A percentile compares a stretch with the other conserved stretches of the same genome.
Evolutionary conservation across 2,888 invertebrate genomes (phyloP).

Genomic region (Heliconius ismenius): DNA sequence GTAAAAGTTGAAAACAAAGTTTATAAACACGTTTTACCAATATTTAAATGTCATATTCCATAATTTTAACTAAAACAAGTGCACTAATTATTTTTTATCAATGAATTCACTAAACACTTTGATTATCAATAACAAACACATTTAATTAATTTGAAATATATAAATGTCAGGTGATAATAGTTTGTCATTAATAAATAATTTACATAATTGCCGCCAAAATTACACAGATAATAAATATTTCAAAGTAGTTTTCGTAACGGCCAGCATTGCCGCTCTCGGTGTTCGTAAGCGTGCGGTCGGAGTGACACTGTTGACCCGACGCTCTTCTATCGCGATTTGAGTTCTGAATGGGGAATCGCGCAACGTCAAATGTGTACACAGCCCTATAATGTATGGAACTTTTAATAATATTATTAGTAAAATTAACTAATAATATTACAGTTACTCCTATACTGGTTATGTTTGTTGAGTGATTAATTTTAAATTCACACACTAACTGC

Average conservation of each 20-base stretch:
- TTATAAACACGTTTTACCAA: background rate
- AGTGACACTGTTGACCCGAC: constrained; percentile 44
- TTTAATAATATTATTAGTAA: background rate
- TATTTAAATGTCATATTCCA: constrained; percentile 2
- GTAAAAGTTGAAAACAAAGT: constrained; percentile 2
- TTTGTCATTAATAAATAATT: background rate
- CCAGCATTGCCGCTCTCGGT: constrained; percentile 34
- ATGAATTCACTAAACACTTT: constrained; percentile 11
- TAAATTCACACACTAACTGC: background rate
- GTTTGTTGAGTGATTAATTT: background rate
- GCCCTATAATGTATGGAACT: background rate
- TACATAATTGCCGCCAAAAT: constrained; percentile 7
- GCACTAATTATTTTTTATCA: background rate
- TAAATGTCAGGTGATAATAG: background rate
- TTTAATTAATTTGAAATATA: background rate
- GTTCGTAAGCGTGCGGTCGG: constrained; percentile 38
- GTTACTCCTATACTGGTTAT: background rate
- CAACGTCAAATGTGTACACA: constrained; percentile 32
- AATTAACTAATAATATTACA: background rate
- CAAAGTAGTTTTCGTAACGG: constrained; percentile 10
- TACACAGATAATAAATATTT: constrained; percentile 26
- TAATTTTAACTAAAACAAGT: background rate
- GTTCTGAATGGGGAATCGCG: constrained; percentile 37
- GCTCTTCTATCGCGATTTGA: constrained; percentile 45
- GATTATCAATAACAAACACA: background rate